These are phyloP conservation scores for Clarias platycephalus DNA, from an alignment of 2,797 vertebrate genomes.

Conservation along the genomic window DNA sequence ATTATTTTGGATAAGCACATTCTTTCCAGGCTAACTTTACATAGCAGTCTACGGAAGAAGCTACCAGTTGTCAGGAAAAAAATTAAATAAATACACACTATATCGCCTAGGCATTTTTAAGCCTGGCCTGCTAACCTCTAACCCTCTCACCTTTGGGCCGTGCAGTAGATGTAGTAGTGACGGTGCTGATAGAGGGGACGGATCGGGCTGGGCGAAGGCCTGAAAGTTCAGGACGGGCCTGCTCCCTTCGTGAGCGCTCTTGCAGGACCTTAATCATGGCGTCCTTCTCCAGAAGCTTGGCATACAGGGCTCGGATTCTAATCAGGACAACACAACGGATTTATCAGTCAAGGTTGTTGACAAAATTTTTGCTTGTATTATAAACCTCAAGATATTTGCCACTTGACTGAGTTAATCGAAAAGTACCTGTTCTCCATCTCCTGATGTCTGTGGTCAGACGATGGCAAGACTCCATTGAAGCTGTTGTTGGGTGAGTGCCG, in stretches of 20 bases:
- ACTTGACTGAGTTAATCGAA: neutral
- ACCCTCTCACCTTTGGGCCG: slow-evolving; percentile 75
- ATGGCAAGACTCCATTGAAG: slow-evolving; percentile 87
- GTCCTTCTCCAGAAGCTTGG: slow-evolving; percentile 95
- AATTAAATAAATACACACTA: slow-evolving; percentile 32
- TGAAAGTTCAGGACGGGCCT: slow-evolving; percentile 75
- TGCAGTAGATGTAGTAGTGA: slow-evolving; percentile 41
- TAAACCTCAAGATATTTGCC: neutral
- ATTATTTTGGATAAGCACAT: slow-evolving; percentile 66
- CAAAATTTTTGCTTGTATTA: neutral
- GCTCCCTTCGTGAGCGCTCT: slow-evolving; percentile 86
- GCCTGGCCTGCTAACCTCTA: neutral
- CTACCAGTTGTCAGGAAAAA: slow-evolving; percentile 66
- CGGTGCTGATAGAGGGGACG: slow-evolving; percentile 83
- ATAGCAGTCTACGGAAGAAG: slow-evolving; percentile 35
- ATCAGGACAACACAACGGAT: slow-evolving; percentile 6
- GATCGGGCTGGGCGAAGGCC: slow-evolving; percentile 87
- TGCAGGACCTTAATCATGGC: slow-evolving; percentile 93
- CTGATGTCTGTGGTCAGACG: slow-evolving; percentile 84
- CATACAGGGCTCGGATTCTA: slow-evolving; percentile 89
- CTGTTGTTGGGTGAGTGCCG: slow-evolving; percentile 91
- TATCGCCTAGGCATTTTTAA: slow-evolving; percentile 13
- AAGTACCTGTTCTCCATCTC: slow-evolving; percentile 94
- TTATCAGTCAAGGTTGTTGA: neutral
- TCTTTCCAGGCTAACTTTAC: slow-evolving; percentile 63